Percentiles rank a stretch among this genome's conserved stretches.
phyloP scores from a whole-genome alignment of 2,888 invertebrate genomes.

The Andrena camellia region DNA sequence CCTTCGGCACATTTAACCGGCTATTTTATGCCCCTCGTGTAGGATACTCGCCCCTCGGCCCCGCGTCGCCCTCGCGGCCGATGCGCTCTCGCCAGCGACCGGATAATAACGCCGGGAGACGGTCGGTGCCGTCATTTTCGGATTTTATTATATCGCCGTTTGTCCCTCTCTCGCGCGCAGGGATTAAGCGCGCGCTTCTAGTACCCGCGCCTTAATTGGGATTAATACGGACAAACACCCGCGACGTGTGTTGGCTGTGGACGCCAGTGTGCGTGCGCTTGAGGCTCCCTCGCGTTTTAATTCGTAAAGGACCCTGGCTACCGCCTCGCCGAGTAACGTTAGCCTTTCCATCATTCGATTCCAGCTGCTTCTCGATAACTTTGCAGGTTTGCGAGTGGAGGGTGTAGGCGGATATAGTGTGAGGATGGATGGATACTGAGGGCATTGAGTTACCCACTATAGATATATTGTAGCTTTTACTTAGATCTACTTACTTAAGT shows the following conservation, averaged over 20 bases:
- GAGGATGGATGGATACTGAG: too few relatives aligned
- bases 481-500: too few relatives aligned
- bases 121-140: constrained; percentile 77
- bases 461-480: too few relatives aligned
- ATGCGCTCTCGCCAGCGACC: constrained; percentile 62
- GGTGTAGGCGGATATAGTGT: too few relatives aligned
- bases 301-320: constrained; percentile 38
- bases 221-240: constrained; percentile 66
- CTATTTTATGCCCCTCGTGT: constrained; percentile 71
- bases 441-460: too few relatives aligned
- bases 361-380: too few relatives aligned
- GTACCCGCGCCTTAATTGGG: constrained; percentile 69
- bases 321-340: not conserved
- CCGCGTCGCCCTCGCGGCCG: constrained; percentile 51
- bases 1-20: constrained; percentile 74
- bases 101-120: constrained; percentile 75
- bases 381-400: too few relatives aligned
- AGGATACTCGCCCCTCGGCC: constrained; percentile 40
- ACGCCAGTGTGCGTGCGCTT: constrained; percentile 38
- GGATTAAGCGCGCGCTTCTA: constrained; percentile 47
- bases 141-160: constrained; percentile 78
- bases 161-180: constrained; percentile 42
- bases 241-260: constrained; percentile 47
- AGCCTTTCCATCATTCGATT: constrained; percentile 25
- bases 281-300: constrained; percentile 68